phyloP scores from a whole-genome alignment of 1,140 invertebrate species.

The Temnothorax longispinosus region DNA sequence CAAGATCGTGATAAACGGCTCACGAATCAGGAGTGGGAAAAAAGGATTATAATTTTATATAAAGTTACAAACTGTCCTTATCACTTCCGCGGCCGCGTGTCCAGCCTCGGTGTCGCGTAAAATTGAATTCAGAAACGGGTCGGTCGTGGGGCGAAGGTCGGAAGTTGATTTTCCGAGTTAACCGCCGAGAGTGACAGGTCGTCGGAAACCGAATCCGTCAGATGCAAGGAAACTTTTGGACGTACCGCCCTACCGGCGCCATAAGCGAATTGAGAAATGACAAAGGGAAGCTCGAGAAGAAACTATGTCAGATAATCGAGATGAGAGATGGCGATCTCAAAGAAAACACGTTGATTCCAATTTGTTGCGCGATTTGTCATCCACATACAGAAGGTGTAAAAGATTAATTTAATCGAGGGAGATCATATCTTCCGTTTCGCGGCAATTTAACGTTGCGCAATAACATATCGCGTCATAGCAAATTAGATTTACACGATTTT shows the following conservation, averaged over 20 bases:
- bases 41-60: slow-evolving; percentile 53
- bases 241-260: slow-evolving; percentile 19
- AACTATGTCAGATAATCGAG: slow-evolving; percentile 30
- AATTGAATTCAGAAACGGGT: slow-evolving; percentile 64
- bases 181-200: slow-evolving; percentile 63
- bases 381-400: background rate
- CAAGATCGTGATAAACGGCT: slow-evolving; percentile 1
- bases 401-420: slow-evolving; percentile 7
- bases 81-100: background rate
- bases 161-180: slow-evolving; percentile 73
- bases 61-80: slow-evolving; percentile 43
- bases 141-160: slow-evolving; percentile 62
- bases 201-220: slow-evolving; percentile 59
- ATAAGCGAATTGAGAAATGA: slow-evolving; percentile 40
- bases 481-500: background rate
- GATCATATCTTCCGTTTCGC: background rate
- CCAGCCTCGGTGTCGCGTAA: slow-evolving; percentile 46
- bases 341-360: background rate
- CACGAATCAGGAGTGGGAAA: background rate
- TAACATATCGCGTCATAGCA: background rate
- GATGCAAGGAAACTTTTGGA: slow-evolving; percentile 46
- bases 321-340: background rate
- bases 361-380: slow-evolving; percentile 21
- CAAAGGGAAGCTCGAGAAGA: slow-evolving; percentile 36
- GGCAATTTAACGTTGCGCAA: background rate